Evolutionary conservation across 2,888 invertebrate species (phyloP).

Genomic region (Calephelis perditalis): DNA sequence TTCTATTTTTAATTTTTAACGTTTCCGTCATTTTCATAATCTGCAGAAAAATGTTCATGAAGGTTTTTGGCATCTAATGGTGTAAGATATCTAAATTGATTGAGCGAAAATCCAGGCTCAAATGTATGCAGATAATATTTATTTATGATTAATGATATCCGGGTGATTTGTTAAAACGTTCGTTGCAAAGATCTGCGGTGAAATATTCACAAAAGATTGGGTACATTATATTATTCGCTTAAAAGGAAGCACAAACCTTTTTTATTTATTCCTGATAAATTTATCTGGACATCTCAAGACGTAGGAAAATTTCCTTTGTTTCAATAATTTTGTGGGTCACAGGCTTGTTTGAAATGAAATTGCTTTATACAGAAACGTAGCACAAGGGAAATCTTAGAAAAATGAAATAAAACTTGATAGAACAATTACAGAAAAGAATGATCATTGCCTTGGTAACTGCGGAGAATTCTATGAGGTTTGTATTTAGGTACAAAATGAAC

Average conservation of each 20-base stretch:
- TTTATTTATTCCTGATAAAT: slow-evolving; percentile 8
- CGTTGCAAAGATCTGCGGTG: slow-evolving; percentile 35
- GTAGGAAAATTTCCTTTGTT: slow-evolving; percentile 1
- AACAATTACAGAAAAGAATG: too few species aligned
- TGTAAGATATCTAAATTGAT: neutral
- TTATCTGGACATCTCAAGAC: slow-evolving; percentile 2
- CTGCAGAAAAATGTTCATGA: neutral
- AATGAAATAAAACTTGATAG: too few species aligned
- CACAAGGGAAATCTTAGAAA: neutral
- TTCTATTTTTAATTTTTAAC: too few species aligned
- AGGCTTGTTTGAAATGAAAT: neutral
- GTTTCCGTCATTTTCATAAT: too few species aligned
- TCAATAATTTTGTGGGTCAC: neutral
- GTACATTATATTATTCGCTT: slow-evolving; percentile 3
- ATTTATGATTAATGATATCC: slow-evolving; percentile 60
- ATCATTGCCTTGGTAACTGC: too few species aligned
- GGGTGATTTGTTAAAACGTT: slow-evolving; percentile 41
- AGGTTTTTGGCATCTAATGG: slow-evolving; percentile 4
- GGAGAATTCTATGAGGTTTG: too few species aligned
- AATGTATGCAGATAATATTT: slow-evolving; percentile 44
- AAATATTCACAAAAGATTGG: slow-evolving; percentile 10
- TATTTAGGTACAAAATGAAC: too few species aligned
- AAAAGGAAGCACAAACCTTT: neutral
- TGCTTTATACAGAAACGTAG: neutral
- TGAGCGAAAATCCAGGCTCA: neutral